phyloP scores from a whole-genome alignment of 2,113 vertebrate genomes.

The Ochotona curzoniae region DNA sequence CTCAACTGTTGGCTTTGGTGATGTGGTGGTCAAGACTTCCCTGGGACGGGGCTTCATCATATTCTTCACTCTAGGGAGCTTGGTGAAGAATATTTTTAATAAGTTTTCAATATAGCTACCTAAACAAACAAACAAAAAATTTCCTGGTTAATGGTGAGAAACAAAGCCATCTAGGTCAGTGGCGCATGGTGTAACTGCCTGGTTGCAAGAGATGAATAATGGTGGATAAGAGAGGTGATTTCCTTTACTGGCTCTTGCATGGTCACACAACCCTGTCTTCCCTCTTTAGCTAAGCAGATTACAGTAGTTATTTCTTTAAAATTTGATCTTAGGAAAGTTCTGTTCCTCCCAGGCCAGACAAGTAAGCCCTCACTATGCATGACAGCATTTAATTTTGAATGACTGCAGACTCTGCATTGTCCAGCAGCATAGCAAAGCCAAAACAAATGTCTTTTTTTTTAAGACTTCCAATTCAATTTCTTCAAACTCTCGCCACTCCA shows the following conservation, averaged over 20 bases:
- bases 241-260: not conserved
- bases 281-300: not conserved
- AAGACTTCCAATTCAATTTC: not conserved
- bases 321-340: conserved; percentile 24
- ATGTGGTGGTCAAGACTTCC: conserved; percentile 79
- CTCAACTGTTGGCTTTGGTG: conserved; percentile 86
- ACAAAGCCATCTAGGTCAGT: not conserved
- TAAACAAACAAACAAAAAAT: not conserved
- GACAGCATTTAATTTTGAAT: not conserved
- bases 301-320: conserved; percentile 39
- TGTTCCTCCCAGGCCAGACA: not conserved
- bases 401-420: not conserved
- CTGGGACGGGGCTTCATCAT: conserved; percentile 83
- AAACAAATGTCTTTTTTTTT: not conserved
- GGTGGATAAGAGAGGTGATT: not conserved
- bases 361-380: not conserved
- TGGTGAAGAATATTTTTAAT: conserved; percentile 79
- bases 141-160: not conserved
- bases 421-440: not conserved
- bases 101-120: conserved; percentile 11
- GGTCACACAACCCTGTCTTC: not conserved
- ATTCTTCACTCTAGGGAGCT: conserved; percentile 82
- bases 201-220: not conserved
- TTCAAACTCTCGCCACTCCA: not conserved
- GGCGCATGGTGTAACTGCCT: not conserved